These are phyloP conservation scores for Nomada hirtipes DNA, from an alignment of 2,888 invertebrate species.

Conservation along the genomic window DNA sequence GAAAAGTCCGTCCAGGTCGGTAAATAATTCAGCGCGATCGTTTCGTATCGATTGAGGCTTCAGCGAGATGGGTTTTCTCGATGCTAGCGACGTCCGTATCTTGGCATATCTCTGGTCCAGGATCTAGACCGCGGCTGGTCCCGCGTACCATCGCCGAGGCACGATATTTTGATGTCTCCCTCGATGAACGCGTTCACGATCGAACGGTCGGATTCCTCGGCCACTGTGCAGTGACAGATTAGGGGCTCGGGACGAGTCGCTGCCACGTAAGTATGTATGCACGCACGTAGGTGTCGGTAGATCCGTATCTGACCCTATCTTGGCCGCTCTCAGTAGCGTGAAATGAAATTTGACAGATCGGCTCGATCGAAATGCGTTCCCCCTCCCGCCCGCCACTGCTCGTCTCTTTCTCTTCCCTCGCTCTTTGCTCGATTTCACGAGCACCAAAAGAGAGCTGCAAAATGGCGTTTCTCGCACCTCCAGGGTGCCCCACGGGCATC, in stretches of 20 bases:
- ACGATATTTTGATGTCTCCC: constrained; percentile 41
- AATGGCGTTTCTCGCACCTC: constrained; percentile 78
- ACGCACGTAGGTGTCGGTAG: constrained; percentile 71
- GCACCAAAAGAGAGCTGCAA: constrained; percentile 59
- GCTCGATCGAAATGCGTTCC: constrained; percentile 72
- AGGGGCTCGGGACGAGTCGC: constrained; percentile 30
- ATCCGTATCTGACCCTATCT: constrained; percentile 71
- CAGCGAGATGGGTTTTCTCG: neutral
- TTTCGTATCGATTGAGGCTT: neutral
- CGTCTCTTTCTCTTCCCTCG: constrained; percentile 28
- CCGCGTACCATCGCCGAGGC: neutral
- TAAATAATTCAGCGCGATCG: neutral
- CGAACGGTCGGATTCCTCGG: constrained; percentile 23
- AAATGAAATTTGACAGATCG: constrained; percentile 84
- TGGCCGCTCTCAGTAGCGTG: constrained; percentile 79
- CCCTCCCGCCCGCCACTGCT: neutral
- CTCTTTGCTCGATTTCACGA: constrained; percentile 41
- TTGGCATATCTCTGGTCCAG: neutral
- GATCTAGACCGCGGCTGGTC: constrained; percentile 29
- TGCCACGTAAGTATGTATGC: neutral
- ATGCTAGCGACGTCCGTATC: neutral
- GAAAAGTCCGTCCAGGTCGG: neutral
- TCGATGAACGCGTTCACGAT: neutral
- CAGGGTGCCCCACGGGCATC: constrained; percentile 78
- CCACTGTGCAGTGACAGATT: constrained; percentile 46